Base-by-base conservation (phyloP, 2,888 invertebrate species). In the Pterostichus niger region DNA sequence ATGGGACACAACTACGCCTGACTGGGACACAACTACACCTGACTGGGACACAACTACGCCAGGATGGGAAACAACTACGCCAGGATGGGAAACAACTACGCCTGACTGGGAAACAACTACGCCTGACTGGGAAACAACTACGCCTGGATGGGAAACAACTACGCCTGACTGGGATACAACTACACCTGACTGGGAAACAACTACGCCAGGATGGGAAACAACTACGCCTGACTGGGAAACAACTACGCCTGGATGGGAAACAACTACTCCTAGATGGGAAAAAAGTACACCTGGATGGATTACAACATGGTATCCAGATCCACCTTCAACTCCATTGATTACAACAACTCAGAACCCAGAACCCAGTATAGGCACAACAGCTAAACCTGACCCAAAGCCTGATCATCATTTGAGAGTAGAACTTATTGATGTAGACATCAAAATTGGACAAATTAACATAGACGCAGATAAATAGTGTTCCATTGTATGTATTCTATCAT, bases 361-460 rank as follows among this genome's bases (percentile, higher is more conserved):
- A 24, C 1, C 24, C 1, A 24, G 24, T 24, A 1, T 2, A 24
- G 24, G 24, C 24, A 24, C 24, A 24, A n/a, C 40, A 44, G 44
- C 77, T 17, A 77, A 24, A 6, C 11, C 61, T 11, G 33, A 3
- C 7, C 33, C 61, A 1, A 11, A 33, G 2, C 33, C 31, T 4
- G 11, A 78, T n/a, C 79, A 64, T 49, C 64, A 64, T 52, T 7
- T 80, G 10, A 64, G 33, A 31, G 3, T 80, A 4, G 33, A 80
- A 33, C 10, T 52, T 46, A n/a, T 24, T 6, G 64, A 80, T 61
- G 13, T 80, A 0, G 64, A 80, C 11, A 5, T 80, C 7, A 68
- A 52, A 44, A n/a, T 80, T 9, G 64, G 64, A n/a, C 46, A 46
- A 3, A 31, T 61, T 33, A 49, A 80, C 9, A 7, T 80, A 7